Evolutionary conservation across 2,113 vertebrate genomes (phyloP).

Genomic region (rat (Rattus norvegicus)): DNA sequence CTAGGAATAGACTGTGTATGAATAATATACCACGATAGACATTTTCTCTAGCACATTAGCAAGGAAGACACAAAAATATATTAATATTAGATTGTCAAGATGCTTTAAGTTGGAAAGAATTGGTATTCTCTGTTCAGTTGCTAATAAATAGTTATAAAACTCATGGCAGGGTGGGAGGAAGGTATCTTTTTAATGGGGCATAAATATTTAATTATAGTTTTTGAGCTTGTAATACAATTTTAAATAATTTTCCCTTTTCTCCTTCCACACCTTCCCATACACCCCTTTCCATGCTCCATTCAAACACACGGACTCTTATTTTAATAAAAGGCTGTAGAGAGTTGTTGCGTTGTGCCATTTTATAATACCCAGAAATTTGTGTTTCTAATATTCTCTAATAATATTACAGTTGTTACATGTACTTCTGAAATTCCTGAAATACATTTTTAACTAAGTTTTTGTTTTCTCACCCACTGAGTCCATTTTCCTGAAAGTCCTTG

Average conservation of each 20-base stretch:
- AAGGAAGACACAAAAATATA: conserved; percentile 56
- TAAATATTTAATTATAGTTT: conserved; percentile 49
- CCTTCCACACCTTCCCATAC: neutral
- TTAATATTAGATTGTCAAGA: conserved; percentile 59
- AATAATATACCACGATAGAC: conserved; percentile 81
- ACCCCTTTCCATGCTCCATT: neutral
- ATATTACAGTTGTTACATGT: neutral
- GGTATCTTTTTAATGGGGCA: conserved; percentile 73
- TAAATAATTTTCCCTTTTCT: neutral
- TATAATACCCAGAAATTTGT: conserved; percentile 45
- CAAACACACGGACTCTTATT: neutral
- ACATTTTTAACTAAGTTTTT: conserved; percentile 58
- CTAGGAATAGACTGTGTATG: conserved; percentile 76
- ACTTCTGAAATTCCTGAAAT: conserved; percentile 47
- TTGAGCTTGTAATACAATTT: neutral
- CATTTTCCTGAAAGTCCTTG: neutral
- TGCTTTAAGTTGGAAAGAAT: conserved; percentile 75
- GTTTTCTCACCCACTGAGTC: neutral
- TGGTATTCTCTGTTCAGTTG: conserved; percentile 49
- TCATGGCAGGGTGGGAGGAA: conserved; percentile 63
- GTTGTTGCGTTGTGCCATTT: conserved; percentile 65
- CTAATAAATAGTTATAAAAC: conserved; percentile 76
- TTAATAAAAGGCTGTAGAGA: conserved; percentile 68
- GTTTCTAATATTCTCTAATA: neutral
- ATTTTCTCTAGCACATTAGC: conserved; percentile 72